Base-by-base conservation (phyloP, 2,113 vertebrate species). In the Entelurus aequoreus region DNA sequence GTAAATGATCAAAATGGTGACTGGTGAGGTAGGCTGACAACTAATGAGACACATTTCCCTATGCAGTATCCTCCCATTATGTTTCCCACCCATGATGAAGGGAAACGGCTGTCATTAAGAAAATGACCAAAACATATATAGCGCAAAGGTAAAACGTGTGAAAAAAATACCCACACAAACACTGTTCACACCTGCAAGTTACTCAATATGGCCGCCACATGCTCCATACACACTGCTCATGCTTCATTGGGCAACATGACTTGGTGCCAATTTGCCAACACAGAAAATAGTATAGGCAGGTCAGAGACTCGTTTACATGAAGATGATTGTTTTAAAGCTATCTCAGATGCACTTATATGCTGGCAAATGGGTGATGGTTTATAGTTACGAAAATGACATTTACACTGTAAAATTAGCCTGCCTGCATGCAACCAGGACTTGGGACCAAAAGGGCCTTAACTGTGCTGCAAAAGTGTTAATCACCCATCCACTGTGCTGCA, bases 41-140 rank as follows among this genome's bases (percentile, higher is more conserved):
- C 40, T 53, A 66, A 65, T 66, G 8, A 54, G 55, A 58, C 57
- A 57, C 35, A 59, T 70, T 52, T 61, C 15, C 63, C 44, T 66
- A 28, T 28, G 28, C 28, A 28, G 63, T 53, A 37, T 67, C 62
- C 19, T 65, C n/a, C 21, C n/a, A 52, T 54, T 13, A 59, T 49
- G 48, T 71, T 74, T 74, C 53, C 59, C 66, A 62, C 1, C 13
- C 15, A 58, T 49, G 36, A 63, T 49, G 35, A 50, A 60, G 58
- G 56, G 19, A 65, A 56, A 76, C 48, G 8, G 55, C 28, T 48
- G 40, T 42, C 40, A 42, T 35, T 54, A 28, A 63, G 44, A 37
- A 48, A 63, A 47, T 10, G 53, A 56, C 42, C 21, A 14, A 16
- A 54, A 55, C 42, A 38, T 55, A 66, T 66, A 66, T 42, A 70